phyloP scores from a whole-genome alignment of 23 tunicate species.

The Pegea sp. region DNA sequence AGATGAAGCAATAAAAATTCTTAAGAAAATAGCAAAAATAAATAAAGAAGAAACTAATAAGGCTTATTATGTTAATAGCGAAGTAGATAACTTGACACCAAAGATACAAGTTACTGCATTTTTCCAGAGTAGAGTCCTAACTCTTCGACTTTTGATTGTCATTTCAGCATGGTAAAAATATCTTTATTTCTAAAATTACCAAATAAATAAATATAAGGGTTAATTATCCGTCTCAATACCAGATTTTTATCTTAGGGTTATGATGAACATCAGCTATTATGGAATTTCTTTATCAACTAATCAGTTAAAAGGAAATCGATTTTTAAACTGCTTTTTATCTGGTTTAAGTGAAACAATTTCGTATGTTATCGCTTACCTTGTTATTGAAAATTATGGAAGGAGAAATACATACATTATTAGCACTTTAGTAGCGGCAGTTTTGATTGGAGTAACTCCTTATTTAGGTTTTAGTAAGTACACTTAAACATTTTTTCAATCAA shows the following conservation, averaged over 20 bases:
- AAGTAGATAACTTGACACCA: too few relatives aligned
- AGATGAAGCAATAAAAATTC: constrained; percentile 3
- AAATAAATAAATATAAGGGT: too few relatives aligned
- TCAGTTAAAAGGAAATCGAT: not conserved
- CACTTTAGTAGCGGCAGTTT: not conserved
- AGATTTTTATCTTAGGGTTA: not conserved
- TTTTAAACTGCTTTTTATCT: not conserved
- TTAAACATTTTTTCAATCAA: too few relatives aligned
- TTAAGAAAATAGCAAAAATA: constrained; percentile 1
- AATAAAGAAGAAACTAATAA: constrained; percentile 1
- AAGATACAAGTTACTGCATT: too few relatives aligned
- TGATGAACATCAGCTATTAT: not conserved
- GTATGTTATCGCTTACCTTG: not conserved
- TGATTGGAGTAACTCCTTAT: not conserved
- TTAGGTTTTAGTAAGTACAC: not conserved
- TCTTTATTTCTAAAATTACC: too few relatives aligned
- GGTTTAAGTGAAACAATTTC: not conserved
- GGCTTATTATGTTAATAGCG: too few relatives aligned
- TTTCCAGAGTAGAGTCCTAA: too few relatives aligned
- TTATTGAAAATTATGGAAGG: not conserved
- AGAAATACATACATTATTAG: not conserved
- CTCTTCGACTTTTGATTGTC: too few relatives aligned
- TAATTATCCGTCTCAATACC: too few relatives aligned
- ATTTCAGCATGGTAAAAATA: too few relatives aligned
- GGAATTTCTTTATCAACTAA: not conserved